Base-by-base conservation (phyloP, 2,113 vertebrate species). In the Balaeniceps rex region DNA sequence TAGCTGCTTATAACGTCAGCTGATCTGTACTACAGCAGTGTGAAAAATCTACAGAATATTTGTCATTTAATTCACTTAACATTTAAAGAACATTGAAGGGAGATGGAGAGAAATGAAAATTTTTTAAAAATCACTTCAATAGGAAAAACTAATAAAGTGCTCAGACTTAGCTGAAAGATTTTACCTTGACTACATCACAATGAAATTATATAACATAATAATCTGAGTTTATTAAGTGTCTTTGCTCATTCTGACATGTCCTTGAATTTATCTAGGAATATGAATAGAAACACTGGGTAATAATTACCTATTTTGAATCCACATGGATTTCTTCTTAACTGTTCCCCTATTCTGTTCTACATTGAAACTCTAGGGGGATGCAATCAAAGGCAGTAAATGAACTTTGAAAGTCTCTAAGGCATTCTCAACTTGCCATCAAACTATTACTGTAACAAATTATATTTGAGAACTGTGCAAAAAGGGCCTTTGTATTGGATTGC, bases 341-440 rank as follows among this genome's bases (percentile, higher is more conserved):
- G 26, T 82, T 94, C 10, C 25, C 29, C 25, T 78, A 54, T 78
- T 95, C 46, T 87, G 34, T 89, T 87, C 47, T 58, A 55, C 25
- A 47, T 31, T 63, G 33, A 75, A 95, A 85, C 79, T 94, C 88
- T 25, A 65, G 79, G 26, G 80, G n/a, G 29, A 87, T 61, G 75
- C 21, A 86, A 80, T 94, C 70, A 94, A 93, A 95, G 79, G n/a
- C 58, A 86, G 52, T 77, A 90, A 90, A 94, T 76, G 58, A 90
- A 86, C 29, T 92, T n/a, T 79, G 82, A 88, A 92, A 54, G 46
- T 93, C 83, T 88, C 86, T 76, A 88, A 92, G 54, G 58, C 66
- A 72, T 95, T 93, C 49, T 77, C 49, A 80, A 77, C 69, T 85
- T 94, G 83, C 34, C 49, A 86, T 88, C 36, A 80, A 88, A 86